Percentiles rank a stretch among this genome's conserved stretches.
Conservation (phyloP, 2,888 invertebrate genomes). For the Athalia cordata region DNA sequence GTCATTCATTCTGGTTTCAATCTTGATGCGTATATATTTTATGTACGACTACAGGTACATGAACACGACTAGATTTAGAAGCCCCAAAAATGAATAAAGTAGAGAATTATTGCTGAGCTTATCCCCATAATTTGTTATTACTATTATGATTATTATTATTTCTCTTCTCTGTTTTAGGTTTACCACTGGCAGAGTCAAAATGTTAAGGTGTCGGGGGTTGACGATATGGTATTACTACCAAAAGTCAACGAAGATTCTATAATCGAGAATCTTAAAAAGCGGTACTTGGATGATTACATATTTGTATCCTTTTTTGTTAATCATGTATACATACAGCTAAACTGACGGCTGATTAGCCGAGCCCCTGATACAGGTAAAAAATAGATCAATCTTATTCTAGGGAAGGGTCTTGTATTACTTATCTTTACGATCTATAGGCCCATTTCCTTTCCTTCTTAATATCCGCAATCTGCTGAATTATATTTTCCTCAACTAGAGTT, state of each 20-base stretch:
- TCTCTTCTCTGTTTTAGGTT: constrained; percentile 68
- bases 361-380: background rate
- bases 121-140: background rate
- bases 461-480: background rate
- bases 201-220: constrained; percentile 81
- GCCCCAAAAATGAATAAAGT: too few relatives aligned
- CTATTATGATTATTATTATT: background rate
- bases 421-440: background rate
- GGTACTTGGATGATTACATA: constrained; percentile 80
- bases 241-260: constrained; percentile 79
- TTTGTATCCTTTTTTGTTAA: constrained; percentile 76
- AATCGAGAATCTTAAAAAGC: constrained; percentile 80
- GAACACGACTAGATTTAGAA: too few relatives aligned
- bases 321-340: too few relatives aligned
- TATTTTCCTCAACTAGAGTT: constrained; percentile 62
- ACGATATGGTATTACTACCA: constrained; percentile 82
- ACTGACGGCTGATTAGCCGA: too few relatives aligned
- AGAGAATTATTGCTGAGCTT: background rate
- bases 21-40: too few relatives aligned
- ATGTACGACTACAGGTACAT: too few relatives aligned
- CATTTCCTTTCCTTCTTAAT: background rate
- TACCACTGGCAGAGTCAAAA: constrained; percentile 84
- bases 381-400: constrained; percentile 7
- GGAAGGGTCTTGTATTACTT: constrained; percentile 16
- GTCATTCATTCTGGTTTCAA: too few relatives aligned